Conservation (phyloP, 1,140 invertebrate genomes). For the Dendroctonus ponderosae region DNA sequence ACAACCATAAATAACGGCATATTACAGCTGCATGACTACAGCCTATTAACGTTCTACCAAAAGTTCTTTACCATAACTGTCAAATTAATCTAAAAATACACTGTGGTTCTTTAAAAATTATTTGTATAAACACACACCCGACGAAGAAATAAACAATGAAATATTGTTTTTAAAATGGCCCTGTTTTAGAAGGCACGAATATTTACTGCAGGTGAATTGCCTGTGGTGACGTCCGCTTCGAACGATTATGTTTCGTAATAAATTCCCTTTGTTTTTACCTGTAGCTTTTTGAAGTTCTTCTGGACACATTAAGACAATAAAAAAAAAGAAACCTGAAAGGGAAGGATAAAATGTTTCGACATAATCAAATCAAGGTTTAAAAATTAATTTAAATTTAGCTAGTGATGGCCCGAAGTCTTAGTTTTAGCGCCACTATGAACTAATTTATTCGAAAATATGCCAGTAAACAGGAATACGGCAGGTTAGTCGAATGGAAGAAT, state of each 20-base stretch:
- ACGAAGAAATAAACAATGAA: not conserved
- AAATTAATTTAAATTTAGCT: too few relatives aligned
- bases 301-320: too few relatives aligned
- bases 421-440: too few relatives aligned
- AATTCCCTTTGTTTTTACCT: not conserved
- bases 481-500: too few relatives aligned
- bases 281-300: too few relatives aligned
- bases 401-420: too few relatives aligned
- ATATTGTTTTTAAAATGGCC: slow-evolving; percentile 1
- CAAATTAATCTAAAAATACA: not conserved
- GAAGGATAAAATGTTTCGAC: too few relatives aligned
- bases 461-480: too few relatives aligned
- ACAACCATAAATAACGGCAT: too few relatives aligned
- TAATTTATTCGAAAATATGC: too few relatives aligned
- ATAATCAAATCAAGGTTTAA: too few relatives aligned
- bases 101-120: not conserved
- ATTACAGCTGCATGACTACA: not conserved
- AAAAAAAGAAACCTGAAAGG: too few relatives aligned
- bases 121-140: slow-evolving; percentile 2
- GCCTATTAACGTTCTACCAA: not conserved
- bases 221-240: not conserved
- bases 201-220: slow-evolving; percentile 2
- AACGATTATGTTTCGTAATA: not conserved
- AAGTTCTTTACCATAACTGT: slow-evolving; percentile 1
- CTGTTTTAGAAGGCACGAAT: not conserved